Evolutionary conservation across 2,888 invertebrate genomes (phyloP).

Genomic region (Parnassius apollo): DNA sequence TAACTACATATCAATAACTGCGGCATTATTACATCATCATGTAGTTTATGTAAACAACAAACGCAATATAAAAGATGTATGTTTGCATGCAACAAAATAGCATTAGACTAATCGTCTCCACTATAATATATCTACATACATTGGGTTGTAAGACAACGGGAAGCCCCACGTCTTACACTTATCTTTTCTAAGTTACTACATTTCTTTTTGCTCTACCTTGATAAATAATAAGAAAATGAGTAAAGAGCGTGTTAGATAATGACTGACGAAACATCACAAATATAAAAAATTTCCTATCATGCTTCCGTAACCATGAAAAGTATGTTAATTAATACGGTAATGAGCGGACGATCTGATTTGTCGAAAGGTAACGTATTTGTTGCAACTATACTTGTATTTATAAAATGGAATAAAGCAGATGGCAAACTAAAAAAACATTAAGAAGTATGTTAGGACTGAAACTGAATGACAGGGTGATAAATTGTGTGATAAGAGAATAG

Average conservation of each 20-base stretch:
- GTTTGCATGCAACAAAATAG: constrained; percentile 15
- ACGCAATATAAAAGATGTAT: background rate
- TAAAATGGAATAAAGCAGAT: no score
- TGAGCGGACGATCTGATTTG: constrained; percentile 44
- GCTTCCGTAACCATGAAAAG: constrained; percentile 52
- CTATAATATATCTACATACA: background rate
- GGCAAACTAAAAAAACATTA: no score
- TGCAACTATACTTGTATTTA: background rate
- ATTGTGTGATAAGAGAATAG: no score
- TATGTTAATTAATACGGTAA: constrained; percentile 65
- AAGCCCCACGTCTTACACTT: constrained; percentile 19
- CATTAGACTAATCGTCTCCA: constrained; percentile 15
- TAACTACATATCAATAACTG: no score
- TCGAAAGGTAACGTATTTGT: constrained; percentile 37
- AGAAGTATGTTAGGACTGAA: no score
- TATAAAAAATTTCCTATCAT: constrained; percentile 36
- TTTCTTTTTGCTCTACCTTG: background rate
- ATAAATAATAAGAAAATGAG: constrained; percentile 14
- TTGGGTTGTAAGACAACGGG: constrained; percentile 20
- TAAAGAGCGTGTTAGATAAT: constrained; percentile 28
- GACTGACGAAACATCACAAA: constrained; percentile 7
- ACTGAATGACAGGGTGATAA: no score
- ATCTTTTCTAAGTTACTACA: constrained; percentile 2
- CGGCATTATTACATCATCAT: no score
- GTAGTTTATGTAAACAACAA: no score